phyloP scores from a whole-genome alignment of 1,140 invertebrate genomes.

The Lepidurus packardi region DNA sequence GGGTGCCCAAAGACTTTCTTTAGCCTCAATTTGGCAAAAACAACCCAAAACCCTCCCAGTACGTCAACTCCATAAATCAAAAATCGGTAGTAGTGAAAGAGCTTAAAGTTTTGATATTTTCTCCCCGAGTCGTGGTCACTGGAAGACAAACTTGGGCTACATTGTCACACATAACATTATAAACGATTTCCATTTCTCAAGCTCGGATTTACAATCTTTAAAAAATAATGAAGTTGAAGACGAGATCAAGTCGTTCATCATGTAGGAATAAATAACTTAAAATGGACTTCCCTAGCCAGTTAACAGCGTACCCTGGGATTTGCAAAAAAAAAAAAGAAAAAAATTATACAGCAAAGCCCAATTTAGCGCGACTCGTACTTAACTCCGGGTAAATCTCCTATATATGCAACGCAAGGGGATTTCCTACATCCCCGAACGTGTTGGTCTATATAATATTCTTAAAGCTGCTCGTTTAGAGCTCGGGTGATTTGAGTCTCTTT shows the following conservation, averaged over 20 bases:
- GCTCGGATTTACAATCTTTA: too few species aligned
- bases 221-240: too few species aligned
- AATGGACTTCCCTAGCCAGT: too few species aligned
- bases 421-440: not conserved
- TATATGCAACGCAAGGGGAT: not conserved
- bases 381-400: not conserved
- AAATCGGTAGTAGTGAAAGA: not conserved
- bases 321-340: too few species aligned
- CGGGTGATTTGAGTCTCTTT: not conserved
- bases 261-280: too few species aligned
- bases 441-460: not conserved
- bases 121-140: not conserved
- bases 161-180: not conserved
- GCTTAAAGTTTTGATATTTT: not conserved
- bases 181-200: not conserved
- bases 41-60: not conserved
- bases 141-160: not conserved
- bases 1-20: not conserved
- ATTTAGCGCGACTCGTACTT: not conserved
- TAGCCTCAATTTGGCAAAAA: not conserved
- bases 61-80: not conserved
- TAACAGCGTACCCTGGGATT: too few species aligned
- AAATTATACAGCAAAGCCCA: too few species aligned
- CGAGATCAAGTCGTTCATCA: too few species aligned
- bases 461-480: not conserved